Percentiles rank a stretch among this genome's conserved stretches.
phyloP scores from a whole-genome alignment of 2,113 vertebrate species.

The Protobothrops flavoviridis region DNA sequence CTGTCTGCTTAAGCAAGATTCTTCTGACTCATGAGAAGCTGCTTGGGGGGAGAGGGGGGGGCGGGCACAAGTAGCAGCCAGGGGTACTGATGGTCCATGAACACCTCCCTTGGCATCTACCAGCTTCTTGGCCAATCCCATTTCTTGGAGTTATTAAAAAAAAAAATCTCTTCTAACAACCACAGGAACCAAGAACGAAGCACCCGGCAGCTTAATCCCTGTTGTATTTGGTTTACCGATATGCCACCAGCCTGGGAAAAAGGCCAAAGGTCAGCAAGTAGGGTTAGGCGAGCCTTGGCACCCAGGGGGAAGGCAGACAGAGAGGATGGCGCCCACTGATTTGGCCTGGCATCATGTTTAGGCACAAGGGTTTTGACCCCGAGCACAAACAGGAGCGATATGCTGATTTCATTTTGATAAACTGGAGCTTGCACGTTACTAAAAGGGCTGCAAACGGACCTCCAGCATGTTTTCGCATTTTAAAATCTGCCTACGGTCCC shows the following conservation, averaged over 20 bases:
- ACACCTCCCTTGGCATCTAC: neutral
- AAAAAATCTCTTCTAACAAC: too few species aligned
- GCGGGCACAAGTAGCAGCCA: neutral
- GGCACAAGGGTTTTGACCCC: too few species aligned
- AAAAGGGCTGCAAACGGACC: neutral
- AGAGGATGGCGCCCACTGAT: neutral
- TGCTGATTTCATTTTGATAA: neutral
- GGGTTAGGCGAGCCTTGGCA: neutral
- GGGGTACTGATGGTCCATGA: neutral
- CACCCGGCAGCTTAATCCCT: neutral
- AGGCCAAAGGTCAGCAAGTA: neutral
- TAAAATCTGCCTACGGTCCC: neutral
- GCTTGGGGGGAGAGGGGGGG: neutral
- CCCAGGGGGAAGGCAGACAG: fast-evolving
- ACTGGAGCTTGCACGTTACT: neutral
- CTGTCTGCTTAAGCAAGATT: neutral
- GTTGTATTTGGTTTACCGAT: neutral
- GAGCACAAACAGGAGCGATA: too few species aligned
- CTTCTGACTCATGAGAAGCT: neutral
- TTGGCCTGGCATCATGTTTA: too few species aligned
- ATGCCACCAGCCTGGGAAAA: neutral
- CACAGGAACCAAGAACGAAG: neutral
- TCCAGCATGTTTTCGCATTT: neutral
- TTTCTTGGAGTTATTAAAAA: neutral
- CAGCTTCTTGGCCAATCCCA: neutral